phyloP scores from a whole-genome alignment of 2,113 vertebrate species.

The Psilopsiagon aymara region DNA sequence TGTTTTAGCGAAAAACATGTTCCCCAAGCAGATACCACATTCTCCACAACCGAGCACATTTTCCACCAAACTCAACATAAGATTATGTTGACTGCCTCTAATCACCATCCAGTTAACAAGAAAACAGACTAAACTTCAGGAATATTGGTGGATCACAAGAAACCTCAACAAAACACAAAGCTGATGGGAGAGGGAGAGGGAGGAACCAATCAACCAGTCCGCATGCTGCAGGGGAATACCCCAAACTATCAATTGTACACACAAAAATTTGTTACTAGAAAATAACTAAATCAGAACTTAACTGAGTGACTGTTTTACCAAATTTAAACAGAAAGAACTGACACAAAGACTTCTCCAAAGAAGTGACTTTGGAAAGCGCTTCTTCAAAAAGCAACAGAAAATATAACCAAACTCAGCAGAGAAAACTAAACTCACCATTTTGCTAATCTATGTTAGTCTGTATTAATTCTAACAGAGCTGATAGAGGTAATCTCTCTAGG shows the following conservation, averaged over 20 bases:
- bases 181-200: fast-evolving
- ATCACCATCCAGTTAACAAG: background rate
- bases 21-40: no score
- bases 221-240: background rate
- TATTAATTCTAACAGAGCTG: background rate
- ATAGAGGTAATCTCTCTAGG: background rate
- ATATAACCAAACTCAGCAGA: background rate
- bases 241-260: background rate
- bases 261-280: background rate
- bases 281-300: background rate
- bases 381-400: background rate
- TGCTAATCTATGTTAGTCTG: background rate
- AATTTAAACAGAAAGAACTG: background rate
- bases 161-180: background rate
- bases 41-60: no score
- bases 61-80: no score
- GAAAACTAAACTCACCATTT: background rate
- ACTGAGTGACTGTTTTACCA: background rate
- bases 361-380: background rate
- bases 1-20: no score
- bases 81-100: background rate
- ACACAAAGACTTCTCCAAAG: background rate
- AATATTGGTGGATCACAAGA: background rate
- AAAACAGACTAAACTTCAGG: background rate
- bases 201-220: background rate